Evolutionary conservation across 64 coral and sea anemone genomes (phyloP).

Genomic region (Anthopleura sola): DNA sequence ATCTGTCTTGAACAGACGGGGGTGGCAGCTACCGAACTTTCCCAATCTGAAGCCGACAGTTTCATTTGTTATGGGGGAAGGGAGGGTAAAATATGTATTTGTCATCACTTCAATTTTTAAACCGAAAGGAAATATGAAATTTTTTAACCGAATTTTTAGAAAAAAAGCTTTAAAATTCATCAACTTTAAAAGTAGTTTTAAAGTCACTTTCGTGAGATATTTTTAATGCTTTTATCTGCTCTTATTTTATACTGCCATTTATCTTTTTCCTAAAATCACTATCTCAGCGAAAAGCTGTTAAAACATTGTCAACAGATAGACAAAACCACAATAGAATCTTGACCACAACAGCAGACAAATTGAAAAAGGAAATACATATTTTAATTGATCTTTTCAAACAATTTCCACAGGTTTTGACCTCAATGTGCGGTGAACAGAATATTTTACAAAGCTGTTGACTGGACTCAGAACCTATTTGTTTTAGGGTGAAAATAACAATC

Average conservation of each 20-base stretch:
- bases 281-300: background rate
- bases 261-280: background rate
- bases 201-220: too few relatives aligned
- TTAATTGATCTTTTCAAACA: background rate
- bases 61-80: too few relatives aligned
- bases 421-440: background rate
- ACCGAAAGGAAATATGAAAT: too few relatives aligned
- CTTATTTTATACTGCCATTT: background rate
- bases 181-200: too few relatives aligned
- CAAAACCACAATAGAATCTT: background rate
- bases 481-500: background rate
- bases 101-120: too few relatives aligned
- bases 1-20: background rate
- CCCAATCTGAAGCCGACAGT: background rate
- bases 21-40: background rate
- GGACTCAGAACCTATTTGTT: background rate
- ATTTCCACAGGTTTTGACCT: background rate
- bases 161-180: too few relatives aligned
- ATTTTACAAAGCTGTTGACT: background rate
- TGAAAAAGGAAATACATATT: background rate
- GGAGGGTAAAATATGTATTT: too few relatives aligned
- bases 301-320: background rate
- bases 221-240: background rate
- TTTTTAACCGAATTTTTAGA: too few relatives aligned
- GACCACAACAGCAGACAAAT: background rate